Evolutionary conservation across 2,888 invertebrate genomes (phyloP).

Genomic region (Yponomeuta sedellus): DNA sequence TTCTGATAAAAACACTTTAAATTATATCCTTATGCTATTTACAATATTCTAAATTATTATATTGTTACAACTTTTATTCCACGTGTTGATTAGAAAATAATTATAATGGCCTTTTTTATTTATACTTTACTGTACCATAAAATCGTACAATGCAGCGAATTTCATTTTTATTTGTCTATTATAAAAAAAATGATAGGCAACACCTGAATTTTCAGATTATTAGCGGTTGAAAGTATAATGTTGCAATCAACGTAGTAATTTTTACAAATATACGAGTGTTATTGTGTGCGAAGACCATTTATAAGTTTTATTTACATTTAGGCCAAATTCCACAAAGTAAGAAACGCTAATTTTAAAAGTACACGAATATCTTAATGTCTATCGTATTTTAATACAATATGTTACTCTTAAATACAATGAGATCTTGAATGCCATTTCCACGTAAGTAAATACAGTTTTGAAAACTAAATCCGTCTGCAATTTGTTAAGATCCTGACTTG

Average conservation of each 20-base stretch:
- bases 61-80: neutral
- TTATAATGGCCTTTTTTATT: neutral
- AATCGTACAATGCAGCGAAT: no score
- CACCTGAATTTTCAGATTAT: no score
- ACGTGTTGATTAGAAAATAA: neutral
- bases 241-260: no score
- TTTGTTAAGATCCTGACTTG: no score
- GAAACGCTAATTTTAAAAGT: slow-evolving; percentile 28
- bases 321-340: slow-evolving; percentile 38
- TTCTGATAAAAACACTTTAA: neutral
- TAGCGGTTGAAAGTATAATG: no score
- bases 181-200: neutral
- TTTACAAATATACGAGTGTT: no score
- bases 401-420: neutral
- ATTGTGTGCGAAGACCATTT: slow-evolving; percentile 12
- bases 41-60: neutral
- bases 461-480: neutral
- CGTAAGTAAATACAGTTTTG: neutral
- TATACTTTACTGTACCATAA: no score
- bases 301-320: slow-evolving; percentile 31
- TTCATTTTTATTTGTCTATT: neutral
- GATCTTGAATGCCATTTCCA: neutral
- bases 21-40: neutral
- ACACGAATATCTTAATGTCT: slow-evolving; percentile 1
- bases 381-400: slow-evolving; percentile 8